Conservation (phyloP, 2,797 vertebrate species). For the Sebastes cheni region DNA sequence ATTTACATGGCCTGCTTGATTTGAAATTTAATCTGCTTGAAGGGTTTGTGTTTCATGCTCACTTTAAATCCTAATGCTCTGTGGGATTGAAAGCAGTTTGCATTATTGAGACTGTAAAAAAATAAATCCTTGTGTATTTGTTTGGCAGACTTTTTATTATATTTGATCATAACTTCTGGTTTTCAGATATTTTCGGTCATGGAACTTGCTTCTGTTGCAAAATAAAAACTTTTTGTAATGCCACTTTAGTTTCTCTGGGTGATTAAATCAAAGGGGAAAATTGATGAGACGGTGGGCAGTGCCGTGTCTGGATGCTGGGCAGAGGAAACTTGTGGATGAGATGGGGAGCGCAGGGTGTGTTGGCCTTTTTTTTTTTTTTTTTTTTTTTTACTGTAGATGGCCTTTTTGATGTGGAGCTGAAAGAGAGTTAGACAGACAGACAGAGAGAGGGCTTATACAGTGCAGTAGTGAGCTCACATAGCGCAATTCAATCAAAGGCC, state of each 20-base stretch:
- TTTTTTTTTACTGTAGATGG: slow-evolving; percentile 56
- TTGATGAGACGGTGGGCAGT: slow-evolving; percentile 72
- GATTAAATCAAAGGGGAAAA: slow-evolving; percentile 79
- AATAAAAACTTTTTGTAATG: slow-evolving; percentile 58
- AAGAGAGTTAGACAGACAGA: slow-evolving; percentile 61
- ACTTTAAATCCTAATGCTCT: slow-evolving; percentile 86
- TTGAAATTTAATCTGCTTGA: slow-evolving; percentile 87
- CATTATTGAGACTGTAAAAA: slow-evolving; percentile 60
- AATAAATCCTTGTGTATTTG: slow-evolving; percentile 61
- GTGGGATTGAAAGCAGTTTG: slow-evolving; percentile 78
- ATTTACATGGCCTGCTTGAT: slow-evolving; percentile 88
- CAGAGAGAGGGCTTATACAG: slow-evolving; percentile 44
- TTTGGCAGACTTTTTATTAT: slow-evolving; percentile 13
- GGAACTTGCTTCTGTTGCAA: slow-evolving; percentile 38
- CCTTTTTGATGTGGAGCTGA: slow-evolving; percentile 80
- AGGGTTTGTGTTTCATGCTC: slow-evolving; percentile 88
- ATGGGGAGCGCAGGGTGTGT: slow-evolving; percentile 54
- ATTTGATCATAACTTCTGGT: slow-evolving; percentile 4
- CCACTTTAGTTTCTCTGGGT: slow-evolving; percentile 54
- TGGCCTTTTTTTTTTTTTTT: slow-evolving; percentile 22
- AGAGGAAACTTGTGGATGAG: slow-evolving; percentile 62
- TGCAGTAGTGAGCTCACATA: slow-evolving; percentile 62
- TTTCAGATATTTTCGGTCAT: slow-evolving; percentile 21
- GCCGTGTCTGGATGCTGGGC: slow-evolving; percentile 55
- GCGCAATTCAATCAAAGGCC: slow-evolving; percentile 78